Percentiles rank a stretch among this genome's conserved stretches.
These are phyloP conservation scores for Zophobas morio DNA, from an alignment of 1,140 invertebrate genomes.

Conservation along the genomic window DNA sequence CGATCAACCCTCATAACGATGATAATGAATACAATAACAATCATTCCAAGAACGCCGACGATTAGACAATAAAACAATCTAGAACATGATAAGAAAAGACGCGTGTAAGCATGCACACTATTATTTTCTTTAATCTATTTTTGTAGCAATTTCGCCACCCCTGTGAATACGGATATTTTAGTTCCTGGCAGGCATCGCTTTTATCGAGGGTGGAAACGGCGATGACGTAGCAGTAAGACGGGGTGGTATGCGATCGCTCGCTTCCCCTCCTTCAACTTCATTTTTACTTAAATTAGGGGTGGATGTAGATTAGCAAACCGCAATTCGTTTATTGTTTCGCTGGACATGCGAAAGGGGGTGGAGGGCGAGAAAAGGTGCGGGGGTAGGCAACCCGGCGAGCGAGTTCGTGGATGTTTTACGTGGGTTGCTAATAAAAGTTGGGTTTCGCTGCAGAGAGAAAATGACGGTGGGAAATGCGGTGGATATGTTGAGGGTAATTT, in stretches of 20 bases:
- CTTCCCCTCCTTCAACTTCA: not conserved
- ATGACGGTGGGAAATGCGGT: no score
- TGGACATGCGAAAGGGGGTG: not conserved
- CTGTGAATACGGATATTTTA: constrained; percentile 12
- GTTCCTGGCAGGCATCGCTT: constrained; percentile 6
- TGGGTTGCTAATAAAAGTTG: no score
- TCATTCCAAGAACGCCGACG: not conserved
- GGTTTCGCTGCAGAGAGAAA: no score
- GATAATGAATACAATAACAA: not conserved
- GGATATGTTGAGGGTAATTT: no score
- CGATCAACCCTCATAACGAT: no score
- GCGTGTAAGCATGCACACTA: not conserved
- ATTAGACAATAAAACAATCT: constrained; percentile 17
- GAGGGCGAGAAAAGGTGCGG: no score
- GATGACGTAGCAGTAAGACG: constrained; percentile 33
- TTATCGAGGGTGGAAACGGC: constrained; percentile 35
- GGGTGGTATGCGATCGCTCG: not conserved
- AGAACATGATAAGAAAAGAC: not conserved
- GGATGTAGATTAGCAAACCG: not conserved
- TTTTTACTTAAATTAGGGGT: not conserved
- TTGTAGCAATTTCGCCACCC: constrained; percentile 23
- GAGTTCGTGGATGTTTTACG: not conserved
- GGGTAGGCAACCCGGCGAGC: constrained; percentile 1
- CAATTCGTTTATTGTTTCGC: constrained; percentile 30
- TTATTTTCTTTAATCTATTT: constrained; percentile 22